Conservation (phyloP, 2,888 invertebrate genomes). For the Platerodrilus igneus region DNA sequence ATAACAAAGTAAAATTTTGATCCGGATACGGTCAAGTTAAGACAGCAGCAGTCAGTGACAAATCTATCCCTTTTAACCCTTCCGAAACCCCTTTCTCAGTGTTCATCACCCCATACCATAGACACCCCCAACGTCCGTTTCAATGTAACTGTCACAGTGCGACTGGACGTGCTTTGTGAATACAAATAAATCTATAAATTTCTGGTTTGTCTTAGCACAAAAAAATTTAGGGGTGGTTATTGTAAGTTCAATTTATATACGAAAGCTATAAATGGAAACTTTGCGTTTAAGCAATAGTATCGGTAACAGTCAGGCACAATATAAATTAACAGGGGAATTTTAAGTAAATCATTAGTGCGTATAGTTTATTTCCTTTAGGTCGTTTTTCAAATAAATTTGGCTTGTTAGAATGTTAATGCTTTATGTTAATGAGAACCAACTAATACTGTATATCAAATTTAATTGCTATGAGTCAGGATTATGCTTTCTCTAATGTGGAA, state of each 20-base stretch:
- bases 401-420: slow-evolving; percentile 24
- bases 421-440: slow-evolving; percentile 25
- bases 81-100: slow-evolving; percentile 27
- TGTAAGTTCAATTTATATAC: slow-evolving; percentile 29
- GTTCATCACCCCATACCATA: slow-evolving; percentile 21
- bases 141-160: slow-evolving; percentile 35
- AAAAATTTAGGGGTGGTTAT: too few relatives aligned
- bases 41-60: slow-evolving; percentile 42
- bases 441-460: slow-evolving; percentile 24
- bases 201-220: slow-evolving; percentile 14
- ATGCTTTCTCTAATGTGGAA: slow-evolving; percentile 15
- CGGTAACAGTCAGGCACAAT: slow-evolving; percentile 32
- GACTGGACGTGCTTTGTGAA: slow-evolving; percentile 34
- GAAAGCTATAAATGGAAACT: slow-evolving; percentile 26
- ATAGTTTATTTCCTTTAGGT: slow-evolving; percentile 22
- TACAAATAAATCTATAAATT: slow-evolving; percentile 34
- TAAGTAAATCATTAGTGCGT: slow-evolving; percentile 26
- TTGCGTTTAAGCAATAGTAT: slow-evolving; percentile 28
- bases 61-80: slow-evolving; percentile 42
- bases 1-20: slow-evolving; percentile 19
- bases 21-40: slow-evolving; percentile 39
- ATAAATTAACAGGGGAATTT: slow-evolving; percentile 28
- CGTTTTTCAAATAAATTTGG: slow-evolving; percentile 23
- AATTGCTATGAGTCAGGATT: slow-evolving; percentile 17
- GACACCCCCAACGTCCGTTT: slow-evolving; percentile 18